Base-by-base conservation (phyloP, 2,888 invertebrate species). In the Andrena hattorfiana region DNA sequence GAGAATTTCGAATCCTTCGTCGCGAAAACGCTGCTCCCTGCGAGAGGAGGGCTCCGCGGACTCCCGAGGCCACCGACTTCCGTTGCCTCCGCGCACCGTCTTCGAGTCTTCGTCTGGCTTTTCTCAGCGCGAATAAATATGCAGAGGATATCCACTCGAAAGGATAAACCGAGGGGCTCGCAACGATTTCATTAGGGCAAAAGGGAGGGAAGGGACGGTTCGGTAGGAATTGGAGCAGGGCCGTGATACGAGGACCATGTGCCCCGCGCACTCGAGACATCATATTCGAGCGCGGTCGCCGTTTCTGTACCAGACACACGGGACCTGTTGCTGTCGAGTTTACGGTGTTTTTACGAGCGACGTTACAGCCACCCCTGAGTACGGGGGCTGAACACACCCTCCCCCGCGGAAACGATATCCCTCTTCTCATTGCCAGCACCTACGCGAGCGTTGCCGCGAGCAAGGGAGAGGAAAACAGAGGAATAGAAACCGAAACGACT, bases 261-360 rank as follows among this genome's bases (percentile, higher is more conserved):
- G 72, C 84, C 82, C 77, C 67, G 87, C 42, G 69, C 81, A 77
- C 87, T 87, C 84, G 85, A 88, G 90, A 90, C 91, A 90, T 92
- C 85, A 92, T 90, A 92, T 91, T 91, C 93, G 89, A 91, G 91
- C 87, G 87, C 68, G 85, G 85, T 71, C 48, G 72, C 77, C 70
- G 80, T 83, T 86, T 83, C 85, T 78, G 85, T 83, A 85, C 81
- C 90, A 93, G 92, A 93, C 92, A 92, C 92, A 92, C 92, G 92
- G 91, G 93, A 94, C 94, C 93, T 94, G 94, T 94, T 94, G 94
- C 94, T 93, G 93, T 93, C 92, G 93, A 93, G 93, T 94, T 94
- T 94, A 94, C 94, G 94, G 93, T 93, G 93, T 94, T 94, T 94
- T 94, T 94, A 94, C 93, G 94, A 94, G 91, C 92, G 90, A 92